phyloP scores from a whole-genome alignment of 2,113 vertebrate genomes.

The Pteropus alecto region DNA sequence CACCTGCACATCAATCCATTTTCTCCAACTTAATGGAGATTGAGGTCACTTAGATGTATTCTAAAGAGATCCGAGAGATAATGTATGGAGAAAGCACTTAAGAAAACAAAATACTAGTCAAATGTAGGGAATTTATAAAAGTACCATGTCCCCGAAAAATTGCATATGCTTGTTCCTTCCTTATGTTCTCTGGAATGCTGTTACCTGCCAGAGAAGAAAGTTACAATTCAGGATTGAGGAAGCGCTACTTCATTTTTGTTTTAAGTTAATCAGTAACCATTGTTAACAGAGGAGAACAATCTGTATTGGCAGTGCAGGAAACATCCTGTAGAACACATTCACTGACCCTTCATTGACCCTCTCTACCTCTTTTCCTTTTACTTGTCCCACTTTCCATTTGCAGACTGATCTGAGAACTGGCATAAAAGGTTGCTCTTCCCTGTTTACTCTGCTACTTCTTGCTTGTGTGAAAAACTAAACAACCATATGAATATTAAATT shows the following conservation, averaged over 20 bases:
- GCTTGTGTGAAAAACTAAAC: conserved; percentile 23
- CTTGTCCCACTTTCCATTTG: neutral
- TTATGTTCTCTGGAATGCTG: neutral
- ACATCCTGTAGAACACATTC: neutral
- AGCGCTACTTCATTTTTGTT: neutral
- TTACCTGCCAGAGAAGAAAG: neutral
- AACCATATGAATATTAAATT: conserved; percentile 18
- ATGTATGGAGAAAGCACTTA: neutral
- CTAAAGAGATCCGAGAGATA: conserved; percentile 1
- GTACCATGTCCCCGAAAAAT: neutral
- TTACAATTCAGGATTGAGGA: conserved; percentile 20
- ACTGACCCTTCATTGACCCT: neutral
- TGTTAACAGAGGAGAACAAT: neutral
- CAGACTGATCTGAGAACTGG: conserved; percentile 5
- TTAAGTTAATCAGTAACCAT: conserved; percentile 5
- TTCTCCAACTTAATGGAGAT: conserved; percentile 34
- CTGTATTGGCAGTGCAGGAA: neutral
- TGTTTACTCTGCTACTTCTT: neutral
- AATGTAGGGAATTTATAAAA: conserved; percentile 37
- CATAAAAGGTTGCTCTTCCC: neutral
- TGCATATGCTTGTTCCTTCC: neutral
- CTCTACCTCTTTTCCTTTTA: neutral
- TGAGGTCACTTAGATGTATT: neutral
- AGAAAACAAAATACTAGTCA: conserved; percentile 36
- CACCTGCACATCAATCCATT: neutral